Percentiles rank a stretch among this genome's conserved stretches.
These are phyloP conservation scores for Crotalus helleri DNA, from an alignment of 2,113 vertebrate genomes.

Conservation along the genomic window DNA sequence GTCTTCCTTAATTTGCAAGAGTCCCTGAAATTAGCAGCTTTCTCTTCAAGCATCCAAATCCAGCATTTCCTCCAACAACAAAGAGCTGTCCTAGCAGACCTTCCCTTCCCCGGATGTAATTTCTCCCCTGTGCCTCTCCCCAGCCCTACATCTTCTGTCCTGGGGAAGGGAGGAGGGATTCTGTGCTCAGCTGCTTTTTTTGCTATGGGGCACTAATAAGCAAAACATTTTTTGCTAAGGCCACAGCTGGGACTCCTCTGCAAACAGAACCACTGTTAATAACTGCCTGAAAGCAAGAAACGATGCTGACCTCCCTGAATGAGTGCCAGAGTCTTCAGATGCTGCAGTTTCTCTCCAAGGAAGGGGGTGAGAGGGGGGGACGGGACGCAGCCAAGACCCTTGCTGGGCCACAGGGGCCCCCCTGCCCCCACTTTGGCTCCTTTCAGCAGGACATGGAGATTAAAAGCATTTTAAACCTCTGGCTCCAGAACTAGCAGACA, in stretches of 20 bases:
- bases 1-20: slow-evolving; percentile 71
- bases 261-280: slow-evolving; percentile 35
- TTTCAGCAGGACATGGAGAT: neutral
- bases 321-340: neutral
- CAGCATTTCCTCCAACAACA: slow-evolving; percentile 60
- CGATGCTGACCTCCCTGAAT: slow-evolving; percentile 21
- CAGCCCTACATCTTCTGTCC: neutral
- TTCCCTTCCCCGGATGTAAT: slow-evolving; percentile 28
- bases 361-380: neutral
- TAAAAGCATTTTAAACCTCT: accelerated
- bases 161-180: neutral
- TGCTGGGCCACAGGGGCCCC: neutral
- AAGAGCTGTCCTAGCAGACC: slow-evolving; percentile 42
- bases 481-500: neutral
- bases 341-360: neutral
- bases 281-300: slow-evolving; percentile 32
- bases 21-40: slow-evolving; percentile 71
- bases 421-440: neutral
- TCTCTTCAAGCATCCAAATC: slow-evolving; percentile 51
- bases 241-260: slow-evolving; percentile 34
- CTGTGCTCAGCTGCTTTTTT: slow-evolving; percentile 33
- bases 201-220: slow-evolving; percentile 30
- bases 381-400: neutral
- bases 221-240: slow-evolving; percentile 26
- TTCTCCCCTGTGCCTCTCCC: slow-evolving; percentile 2